Percentiles rank a stretch among this genome's conserved stretches.
Conservation (phyloP, 2,113 vertebrate genomes). For the Neolamprologus cancellatus region DNA sequence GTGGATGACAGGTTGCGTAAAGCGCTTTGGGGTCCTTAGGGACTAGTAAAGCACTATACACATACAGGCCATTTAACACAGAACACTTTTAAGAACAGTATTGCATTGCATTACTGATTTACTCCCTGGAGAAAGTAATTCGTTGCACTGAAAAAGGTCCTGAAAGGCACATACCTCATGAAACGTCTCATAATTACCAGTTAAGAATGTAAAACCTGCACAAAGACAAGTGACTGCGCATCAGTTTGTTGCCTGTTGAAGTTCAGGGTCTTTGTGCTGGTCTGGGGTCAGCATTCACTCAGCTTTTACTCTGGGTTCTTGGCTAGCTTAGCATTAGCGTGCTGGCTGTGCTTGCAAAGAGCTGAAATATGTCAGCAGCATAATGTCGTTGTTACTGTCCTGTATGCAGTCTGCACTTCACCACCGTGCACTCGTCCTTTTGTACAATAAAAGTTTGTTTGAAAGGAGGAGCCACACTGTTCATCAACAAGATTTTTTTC, state of each 20-base stretch:
- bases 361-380: not conserved
- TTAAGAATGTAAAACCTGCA: not conserved
- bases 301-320: not conserved
- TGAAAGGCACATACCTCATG: not conserved
- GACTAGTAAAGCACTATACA: not conserved
- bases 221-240: rapidly evolving
- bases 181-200: not conserved
- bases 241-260: not conserved
- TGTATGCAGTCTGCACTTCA: not conserved
- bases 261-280: not conserved
- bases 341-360: not conserved
- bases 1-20: not conserved
- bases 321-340: not conserved
- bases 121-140: not conserved
- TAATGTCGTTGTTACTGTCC: not conserved
- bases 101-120: not conserved
- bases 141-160: not conserved
- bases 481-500: not conserved
- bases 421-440: not conserved
- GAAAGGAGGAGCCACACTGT: no score
- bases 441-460: not conserved
- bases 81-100: not conserved
- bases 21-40: not conserved
- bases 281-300: not conserved
- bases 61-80: not conserved